These are phyloP conservation scores for Drosophila rhopaloa DNA, from an alignment of 1,140 invertebrate species.

Conservation along the genomic window DNA sequence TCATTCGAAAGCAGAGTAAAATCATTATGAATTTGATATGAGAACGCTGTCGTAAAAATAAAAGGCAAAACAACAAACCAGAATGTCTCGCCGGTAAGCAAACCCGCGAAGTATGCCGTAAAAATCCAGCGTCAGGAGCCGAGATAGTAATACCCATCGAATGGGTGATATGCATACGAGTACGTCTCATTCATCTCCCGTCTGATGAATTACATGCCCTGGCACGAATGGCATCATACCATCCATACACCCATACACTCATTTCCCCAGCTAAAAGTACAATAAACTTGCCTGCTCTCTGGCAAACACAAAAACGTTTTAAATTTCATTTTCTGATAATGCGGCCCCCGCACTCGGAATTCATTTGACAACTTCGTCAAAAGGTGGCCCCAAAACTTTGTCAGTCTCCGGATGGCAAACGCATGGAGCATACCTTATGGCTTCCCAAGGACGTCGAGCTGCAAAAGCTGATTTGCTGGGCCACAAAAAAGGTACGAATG, in stretches of 20 bases:
- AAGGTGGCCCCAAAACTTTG: conserved; percentile 39
- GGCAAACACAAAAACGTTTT: conserved; percentile 56
- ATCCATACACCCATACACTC: neutral
- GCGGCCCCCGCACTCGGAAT: conserved; percentile 40
- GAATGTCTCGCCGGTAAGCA: too few relatives aligned
- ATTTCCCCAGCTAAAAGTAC: neutral
- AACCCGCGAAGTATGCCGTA: conserved; percentile 4
- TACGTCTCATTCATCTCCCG: conserved; percentile 24
- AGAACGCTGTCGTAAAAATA: neutral
- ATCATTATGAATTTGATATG: conserved; percentile 34
- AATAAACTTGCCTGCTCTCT: conserved; percentile 27
- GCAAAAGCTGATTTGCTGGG: conserved; percentile 62
- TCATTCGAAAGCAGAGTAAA: neutral
- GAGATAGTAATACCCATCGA: conserved; percentile 19
- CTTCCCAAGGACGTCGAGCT: conserved; percentile 6
- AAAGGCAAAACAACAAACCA: neutral
- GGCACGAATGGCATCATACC: conserved; percentile 36
- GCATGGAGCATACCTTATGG: conserved; percentile 37
- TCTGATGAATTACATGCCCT: conserved; percentile 23
- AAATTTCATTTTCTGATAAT: conserved; percentile 80
- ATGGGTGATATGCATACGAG: neutral
- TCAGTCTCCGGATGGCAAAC: conserved; percentile 15
- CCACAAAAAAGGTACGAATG: conserved; percentile 14
- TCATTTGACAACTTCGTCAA: conserved; percentile 68
- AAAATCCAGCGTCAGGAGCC: conserved; percentile 5